phyloP scores from a whole-genome alignment of 2,113 vertebrate species.

The Zosterops pallidus region DNA sequence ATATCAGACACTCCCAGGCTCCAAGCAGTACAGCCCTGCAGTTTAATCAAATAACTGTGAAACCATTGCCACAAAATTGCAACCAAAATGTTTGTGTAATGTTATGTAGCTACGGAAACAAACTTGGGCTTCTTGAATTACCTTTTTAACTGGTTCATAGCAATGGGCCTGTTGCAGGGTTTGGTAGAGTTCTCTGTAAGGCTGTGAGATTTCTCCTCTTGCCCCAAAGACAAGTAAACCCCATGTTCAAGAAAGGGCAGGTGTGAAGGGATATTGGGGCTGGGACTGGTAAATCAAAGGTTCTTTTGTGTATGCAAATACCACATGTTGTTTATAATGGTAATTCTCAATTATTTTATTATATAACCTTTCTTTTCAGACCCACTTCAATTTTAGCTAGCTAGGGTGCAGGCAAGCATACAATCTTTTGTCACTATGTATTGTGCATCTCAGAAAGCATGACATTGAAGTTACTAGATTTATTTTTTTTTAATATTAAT shows the following conservation, averaged over 20 bases:
- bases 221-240: not conserved
- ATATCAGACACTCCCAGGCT: constrained; percentile 68
- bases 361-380: not conserved
- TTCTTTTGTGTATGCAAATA: not conserved
- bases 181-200: not conserved
- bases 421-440: not conserved
- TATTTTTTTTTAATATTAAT: not conserved
- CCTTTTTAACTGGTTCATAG: constrained; percentile 66
- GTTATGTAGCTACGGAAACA: constrained; percentile 84
- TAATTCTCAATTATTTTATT: not conserved
- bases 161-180: not conserved
- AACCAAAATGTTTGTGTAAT: constrained; percentile 79
- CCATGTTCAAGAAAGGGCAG: not conserved
- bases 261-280: not conserved
- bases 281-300: not conserved
- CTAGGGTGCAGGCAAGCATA: not conserved
- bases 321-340: not conserved
- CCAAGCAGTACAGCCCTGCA: constrained; percentile 31
- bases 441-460: not conserved
- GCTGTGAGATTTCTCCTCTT: not conserved
- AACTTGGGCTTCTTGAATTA: constrained; percentile 73
- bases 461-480: not conserved
- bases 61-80: constrained; percentile 72
- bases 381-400: not conserved
- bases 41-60: constrained; percentile 76